A percentile compares a stretch with the other conserved stretches of the same genome.
Evolutionary conservation across 2,113 vertebrate species (phyloP).

Genomic region (Sardina pilchardus): DNA sequence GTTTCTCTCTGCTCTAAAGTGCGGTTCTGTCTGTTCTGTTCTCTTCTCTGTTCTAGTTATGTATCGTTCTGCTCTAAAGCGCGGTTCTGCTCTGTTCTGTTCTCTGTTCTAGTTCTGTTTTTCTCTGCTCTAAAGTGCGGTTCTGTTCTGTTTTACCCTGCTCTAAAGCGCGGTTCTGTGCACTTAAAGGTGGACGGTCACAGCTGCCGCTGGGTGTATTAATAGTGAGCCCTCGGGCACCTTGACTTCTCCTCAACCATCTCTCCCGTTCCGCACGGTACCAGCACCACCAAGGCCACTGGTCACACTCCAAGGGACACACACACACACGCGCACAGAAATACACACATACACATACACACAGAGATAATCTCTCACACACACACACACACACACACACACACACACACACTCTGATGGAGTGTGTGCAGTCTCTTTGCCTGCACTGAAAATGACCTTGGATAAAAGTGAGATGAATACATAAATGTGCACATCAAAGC

Average conservation of each 20-base stretch:
- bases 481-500: background rate
- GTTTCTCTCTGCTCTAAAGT: too few relatives aligned
- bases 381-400: too few relatives aligned
- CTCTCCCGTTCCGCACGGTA: background rate
- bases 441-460: background rate
- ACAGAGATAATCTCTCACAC: too few relatives aligned
- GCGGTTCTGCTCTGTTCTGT: too few relatives aligned
- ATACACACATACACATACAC: background rate
- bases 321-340: background rate
- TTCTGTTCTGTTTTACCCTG: background rate
- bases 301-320: background rate
- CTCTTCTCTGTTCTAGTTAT: too few relatives aligned
- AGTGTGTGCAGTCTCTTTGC: background rate
- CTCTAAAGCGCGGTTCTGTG: background rate
- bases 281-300: background rate
- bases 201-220: background rate
- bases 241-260: background rate
- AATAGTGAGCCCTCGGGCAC: background rate
- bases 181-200: background rate
- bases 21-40: too few relatives aligned
- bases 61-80: too few relatives aligned
- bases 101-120: too few relatives aligned
- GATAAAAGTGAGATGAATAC: background rate
- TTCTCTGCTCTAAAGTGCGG: too few relatives aligned
- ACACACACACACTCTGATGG: background rate